phyloP scores from a whole-genome alignment of 1,140 invertebrate species.

The Drosophila kurseongensis region DNA sequence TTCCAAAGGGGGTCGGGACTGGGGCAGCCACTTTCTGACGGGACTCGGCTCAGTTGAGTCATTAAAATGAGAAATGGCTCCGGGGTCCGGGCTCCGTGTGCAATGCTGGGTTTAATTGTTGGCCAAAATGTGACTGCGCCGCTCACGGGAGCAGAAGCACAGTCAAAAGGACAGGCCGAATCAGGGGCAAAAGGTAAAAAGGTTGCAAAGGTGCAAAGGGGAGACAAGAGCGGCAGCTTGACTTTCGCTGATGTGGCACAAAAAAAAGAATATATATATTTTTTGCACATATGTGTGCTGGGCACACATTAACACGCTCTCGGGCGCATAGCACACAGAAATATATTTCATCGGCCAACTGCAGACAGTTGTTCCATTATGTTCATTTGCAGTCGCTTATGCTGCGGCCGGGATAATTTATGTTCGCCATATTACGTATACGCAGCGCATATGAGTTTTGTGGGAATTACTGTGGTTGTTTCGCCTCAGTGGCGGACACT shows the following conservation, averaged over 20 bases:
- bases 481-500: slow-evolving; percentile 14
- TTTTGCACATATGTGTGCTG: slow-evolving; percentile 20
- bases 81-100: slow-evolving; percentile 63
- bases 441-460: slow-evolving; percentile 51
- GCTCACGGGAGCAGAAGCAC: slow-evolving; percentile 19
- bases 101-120: slow-evolving; percentile 76
- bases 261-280: slow-evolving; percentile 8
- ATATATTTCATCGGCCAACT: slow-evolving; percentile 25
- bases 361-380: slow-evolving; percentile 56
- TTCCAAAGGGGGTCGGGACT: not conserved
- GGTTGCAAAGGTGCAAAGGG: slow-evolving; percentile 40
- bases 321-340: slow-evolving; percentile 3
- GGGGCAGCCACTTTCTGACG: slow-evolving; percentile 51
- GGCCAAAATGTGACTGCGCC: slow-evolving; percentile 63
- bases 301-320: slow-evolving; percentile 18
- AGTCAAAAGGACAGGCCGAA: not conserved
- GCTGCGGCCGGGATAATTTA: slow-evolving; percentile 61
- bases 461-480: slow-evolving; percentile 36
- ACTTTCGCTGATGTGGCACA: slow-evolving; percentile 51
- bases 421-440: slow-evolving; percentile 61
- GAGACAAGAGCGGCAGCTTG: slow-evolving; percentile 43
- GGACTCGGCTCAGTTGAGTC: slow-evolving; percentile 67
- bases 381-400: slow-evolving; percentile 54
- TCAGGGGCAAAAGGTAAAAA: slow-evolving; percentile 46
- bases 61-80: slow-evolving; percentile 81